phyloP scores from a whole-genome alignment of 2,797 vertebrate genomes.

The Danionella dracula region DNA sequence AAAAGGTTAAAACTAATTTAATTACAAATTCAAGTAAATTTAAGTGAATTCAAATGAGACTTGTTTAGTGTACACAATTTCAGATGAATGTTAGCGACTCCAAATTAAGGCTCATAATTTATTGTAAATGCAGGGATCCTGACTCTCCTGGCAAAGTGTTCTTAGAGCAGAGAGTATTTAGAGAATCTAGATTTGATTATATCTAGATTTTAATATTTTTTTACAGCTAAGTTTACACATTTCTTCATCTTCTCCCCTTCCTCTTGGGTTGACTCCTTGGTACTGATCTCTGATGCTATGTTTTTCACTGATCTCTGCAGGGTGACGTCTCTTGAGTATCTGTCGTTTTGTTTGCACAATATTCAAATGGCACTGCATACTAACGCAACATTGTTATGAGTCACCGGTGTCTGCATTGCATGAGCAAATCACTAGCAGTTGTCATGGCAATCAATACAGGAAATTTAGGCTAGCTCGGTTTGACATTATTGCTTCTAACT shows the following conservation, averaged over 20 bases:
- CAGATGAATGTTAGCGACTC: too few species aligned
- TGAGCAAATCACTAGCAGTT: neutral
- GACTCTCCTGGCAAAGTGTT: too few species aligned
- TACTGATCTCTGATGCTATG: neutral
- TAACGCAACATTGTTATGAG: slow-evolving; percentile 13
- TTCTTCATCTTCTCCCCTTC: slow-evolving; percentile 7
- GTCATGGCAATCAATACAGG: neutral
- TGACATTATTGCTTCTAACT: neutral
- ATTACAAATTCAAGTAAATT: too few species aligned
- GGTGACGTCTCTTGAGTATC: slow-evolving; percentile 12
- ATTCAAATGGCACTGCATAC: slow-evolving; percentile 17
- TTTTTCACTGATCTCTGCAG: slow-evolving; percentile 3
- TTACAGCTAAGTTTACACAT: neutral
- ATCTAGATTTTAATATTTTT: too few species aligned
- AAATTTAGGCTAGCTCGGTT: neutral
- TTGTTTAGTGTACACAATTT: too few species aligned
- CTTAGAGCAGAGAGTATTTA: too few species aligned
- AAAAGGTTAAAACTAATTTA: too few species aligned
- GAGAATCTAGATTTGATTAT: too few species aligned
- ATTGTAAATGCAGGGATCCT: too few species aligned
- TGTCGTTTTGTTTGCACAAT: slow-evolving; percentile 11
- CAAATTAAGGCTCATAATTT: too few species aligned
- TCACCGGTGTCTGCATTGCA: slow-evolving; percentile 1
- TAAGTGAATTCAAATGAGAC: too few species aligned
- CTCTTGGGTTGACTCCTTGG: too few species aligned